phyloP scores from a whole-genome alignment of 2,888 invertebrate genomes.

The Scaeva pyrastri region DNA sequence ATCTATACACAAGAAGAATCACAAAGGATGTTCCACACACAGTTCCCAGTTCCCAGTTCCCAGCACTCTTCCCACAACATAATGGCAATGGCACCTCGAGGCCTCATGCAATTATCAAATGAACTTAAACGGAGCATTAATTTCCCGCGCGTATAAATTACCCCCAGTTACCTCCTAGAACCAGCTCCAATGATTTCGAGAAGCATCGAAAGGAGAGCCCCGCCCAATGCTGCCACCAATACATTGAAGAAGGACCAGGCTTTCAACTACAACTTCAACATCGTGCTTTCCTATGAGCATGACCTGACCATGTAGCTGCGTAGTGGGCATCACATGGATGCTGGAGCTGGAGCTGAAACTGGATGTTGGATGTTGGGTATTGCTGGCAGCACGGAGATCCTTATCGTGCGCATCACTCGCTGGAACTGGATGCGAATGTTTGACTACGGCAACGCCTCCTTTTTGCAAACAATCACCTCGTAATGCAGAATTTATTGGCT shows the following conservation, averaged over 20 bases:
- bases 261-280: conserved; percentile 14
- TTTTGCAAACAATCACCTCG: conserved; percentile 78
- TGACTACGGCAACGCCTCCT: conserved; percentile 77
- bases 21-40: conserved; percentile 54
- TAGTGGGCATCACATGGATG: conserved; percentile 55
- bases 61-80: conserved; percentile 71
- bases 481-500: conserved; percentile 79
- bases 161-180: conserved; percentile 32
- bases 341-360: conserved; percentile 13
- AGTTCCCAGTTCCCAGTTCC: conserved; percentile 41
- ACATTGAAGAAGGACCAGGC: conserved; percentile 5
- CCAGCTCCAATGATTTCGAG: conserved; percentile 30
- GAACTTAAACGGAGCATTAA: conserved; percentile 82
- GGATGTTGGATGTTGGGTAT: conserved; percentile 37
- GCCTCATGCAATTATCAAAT: conserved; percentile 84
- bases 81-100: conserved; percentile 83
- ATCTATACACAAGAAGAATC: conserved; percentile 54
- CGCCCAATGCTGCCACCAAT: conserved; percentile 64
- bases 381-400: conserved; percentile 59
- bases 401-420: conserved; percentile 73
- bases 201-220: conserved; percentile 69
- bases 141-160: conserved; percentile 79
- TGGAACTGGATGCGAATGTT: conserved; percentile 70
- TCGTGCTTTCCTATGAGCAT: conserved; percentile 62
- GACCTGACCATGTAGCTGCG: conserved; percentile 69